Evolutionary conservation across 1,140 invertebrate species (phyloP).

Genomic region (Macrosteles quadrilineatus): DNA sequence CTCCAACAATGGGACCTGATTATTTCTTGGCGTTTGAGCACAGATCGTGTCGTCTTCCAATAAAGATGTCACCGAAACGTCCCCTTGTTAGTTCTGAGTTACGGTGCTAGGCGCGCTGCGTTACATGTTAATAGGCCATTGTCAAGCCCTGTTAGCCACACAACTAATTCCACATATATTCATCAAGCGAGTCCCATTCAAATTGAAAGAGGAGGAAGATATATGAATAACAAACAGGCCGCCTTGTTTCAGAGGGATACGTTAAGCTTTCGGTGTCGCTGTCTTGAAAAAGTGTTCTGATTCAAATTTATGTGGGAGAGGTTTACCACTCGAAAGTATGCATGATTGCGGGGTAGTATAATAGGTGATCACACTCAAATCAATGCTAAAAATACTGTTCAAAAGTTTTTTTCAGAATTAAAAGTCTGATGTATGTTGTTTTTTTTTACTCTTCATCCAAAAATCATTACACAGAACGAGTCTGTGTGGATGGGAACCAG

Average conservation of each 20-base stretch:
- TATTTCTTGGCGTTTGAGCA: background rate
- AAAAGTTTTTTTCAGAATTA: too few relatives aligned
- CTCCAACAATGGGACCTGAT: background rate
- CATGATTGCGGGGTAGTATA: too few relatives aligned
- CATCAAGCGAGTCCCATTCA: constrained; percentile 14
- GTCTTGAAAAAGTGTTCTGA: too few relatives aligned
- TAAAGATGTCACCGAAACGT: constrained; percentile 25
- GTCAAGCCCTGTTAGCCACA: background rate
- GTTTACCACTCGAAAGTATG: too few relatives aligned
- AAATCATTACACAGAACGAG: too few relatives aligned
- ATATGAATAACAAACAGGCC: constrained; percentile 13
- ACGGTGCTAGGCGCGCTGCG: background rate
- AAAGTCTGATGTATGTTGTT: too few relatives aligned
- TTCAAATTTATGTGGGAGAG: too few relatives aligned
- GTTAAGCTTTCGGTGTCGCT: too few relatives aligned
- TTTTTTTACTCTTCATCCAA: too few relatives aligned
- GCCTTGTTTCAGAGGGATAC: background rate
- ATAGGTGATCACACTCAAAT: too few relatives aligned
- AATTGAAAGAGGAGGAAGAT: background rate
- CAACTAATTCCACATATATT: constrained; percentile 20
- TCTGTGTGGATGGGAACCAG: too few relatives aligned
- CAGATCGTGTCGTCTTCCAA: background rate
- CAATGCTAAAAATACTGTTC: too few relatives aligned
- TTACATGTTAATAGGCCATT: constrained; percentile 18
- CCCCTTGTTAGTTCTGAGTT: constrained; percentile 23